Conservation (phyloP, 2,888 invertebrate genomes). For the Hedychridium roseum region DNA sequence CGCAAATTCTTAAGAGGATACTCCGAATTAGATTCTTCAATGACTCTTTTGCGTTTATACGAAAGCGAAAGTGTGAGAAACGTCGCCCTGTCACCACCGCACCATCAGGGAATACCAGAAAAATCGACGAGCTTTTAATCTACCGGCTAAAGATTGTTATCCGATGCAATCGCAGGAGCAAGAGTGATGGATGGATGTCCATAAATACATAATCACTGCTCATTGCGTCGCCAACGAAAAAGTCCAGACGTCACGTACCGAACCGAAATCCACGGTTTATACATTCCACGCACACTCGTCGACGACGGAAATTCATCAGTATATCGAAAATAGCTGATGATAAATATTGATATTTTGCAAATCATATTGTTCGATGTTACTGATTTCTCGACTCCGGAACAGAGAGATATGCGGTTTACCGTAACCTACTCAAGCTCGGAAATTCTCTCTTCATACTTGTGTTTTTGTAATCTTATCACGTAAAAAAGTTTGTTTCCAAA, state of each 20-base stretch:
- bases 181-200: constrained; percentile 44
- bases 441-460: too few species aligned
- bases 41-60: constrained; percentile 11
- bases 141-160: constrained; percentile 40
- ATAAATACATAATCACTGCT: constrained; percentile 43
- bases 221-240: constrained; percentile 35
- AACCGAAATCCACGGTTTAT: too few species aligned
- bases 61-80: constrained; percentile 8
- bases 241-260: too few species aligned
- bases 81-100: constrained; percentile 15
- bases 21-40: constrained; percentile 15
- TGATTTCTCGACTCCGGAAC: too few species aligned
- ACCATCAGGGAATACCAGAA: constrained; percentile 30
- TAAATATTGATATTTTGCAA: too few species aligned
- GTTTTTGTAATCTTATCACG: too few species aligned
- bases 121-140: constrained; percentile 45
- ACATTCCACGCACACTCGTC: constrained; percentile 16
- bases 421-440: too few species aligned
- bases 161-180: constrained; percentile 42
- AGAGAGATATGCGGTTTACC: too few species aligned
- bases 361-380: too few species aligned
- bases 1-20: not conserved
- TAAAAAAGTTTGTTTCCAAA: too few species aligned
- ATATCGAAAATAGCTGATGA: too few species aligned
- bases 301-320: too few species aligned